phyloP scores from a whole-genome alignment of 2,797 vertebrate species.

The Leptoclinus maculatus region DNA sequence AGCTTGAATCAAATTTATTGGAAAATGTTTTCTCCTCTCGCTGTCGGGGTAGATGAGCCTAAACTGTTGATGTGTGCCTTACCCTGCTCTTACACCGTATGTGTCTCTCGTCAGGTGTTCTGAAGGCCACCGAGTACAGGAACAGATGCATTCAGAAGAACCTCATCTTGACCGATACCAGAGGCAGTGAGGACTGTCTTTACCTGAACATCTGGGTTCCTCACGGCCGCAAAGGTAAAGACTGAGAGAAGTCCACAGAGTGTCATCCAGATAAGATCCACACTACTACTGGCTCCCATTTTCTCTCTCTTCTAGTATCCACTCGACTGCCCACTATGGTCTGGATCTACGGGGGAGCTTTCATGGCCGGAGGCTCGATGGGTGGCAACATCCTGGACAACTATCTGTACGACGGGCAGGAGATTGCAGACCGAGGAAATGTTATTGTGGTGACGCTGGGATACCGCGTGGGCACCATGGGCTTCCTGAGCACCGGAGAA shows the following conservation, averaged over 20 bases:
- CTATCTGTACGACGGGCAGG: too few species aligned
- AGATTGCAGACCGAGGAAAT: too few species aligned
- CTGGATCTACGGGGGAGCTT: too few species aligned
- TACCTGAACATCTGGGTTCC: slow-evolving; percentile 97
- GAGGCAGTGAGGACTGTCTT: slow-evolving; percentile 91
- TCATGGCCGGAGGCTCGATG: too few species aligned
- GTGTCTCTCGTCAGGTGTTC: slow-evolving; percentile 79
- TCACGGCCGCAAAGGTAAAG: slow-evolving; percentile 79
- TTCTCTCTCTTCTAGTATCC: slow-evolving; percentile 84
- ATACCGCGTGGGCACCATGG: slow-evolving; percentile 90
- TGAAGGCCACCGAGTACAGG: slow-evolving; percentile 82
- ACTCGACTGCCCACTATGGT: slow-evolving; percentile 91
- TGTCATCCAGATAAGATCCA: background rate
- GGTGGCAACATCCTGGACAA: too few species aligned
- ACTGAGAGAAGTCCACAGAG: background rate
- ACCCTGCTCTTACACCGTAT: background rate
- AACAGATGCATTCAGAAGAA: slow-evolving; percentile 87
- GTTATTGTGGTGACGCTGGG: too few species aligned
- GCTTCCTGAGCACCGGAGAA: slow-evolving; percentile 95
- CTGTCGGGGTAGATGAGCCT: background rate
- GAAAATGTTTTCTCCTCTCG: background rate
- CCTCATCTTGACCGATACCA: slow-evolving; percentile 75
- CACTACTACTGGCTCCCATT: background rate
- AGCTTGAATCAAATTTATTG: background rate
- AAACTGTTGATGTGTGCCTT: background rate